Conservation (phyloP, 2,888 invertebrate species). For the Pachliopta kotzebuea region DNA sequence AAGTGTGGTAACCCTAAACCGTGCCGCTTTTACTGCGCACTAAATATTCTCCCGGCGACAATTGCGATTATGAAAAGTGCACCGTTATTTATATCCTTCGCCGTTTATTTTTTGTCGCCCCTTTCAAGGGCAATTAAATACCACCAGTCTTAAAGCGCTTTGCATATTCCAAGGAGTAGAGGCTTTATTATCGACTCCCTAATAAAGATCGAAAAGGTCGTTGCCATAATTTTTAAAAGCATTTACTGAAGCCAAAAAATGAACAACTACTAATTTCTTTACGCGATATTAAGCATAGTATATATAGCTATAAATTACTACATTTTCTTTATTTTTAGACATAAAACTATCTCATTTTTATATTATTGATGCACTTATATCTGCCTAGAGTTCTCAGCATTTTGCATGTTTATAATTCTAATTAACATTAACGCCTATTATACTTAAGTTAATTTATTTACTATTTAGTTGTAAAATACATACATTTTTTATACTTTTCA, state of each 20-base stretch:
- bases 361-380: too few relatives aligned
- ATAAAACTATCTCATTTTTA: too few relatives aligned
- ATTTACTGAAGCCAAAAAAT: not conserved
- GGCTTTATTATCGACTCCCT: constrained; percentile 61
- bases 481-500: too few relatives aligned
- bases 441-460: too few relatives aligned
- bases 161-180: constrained; percentile 65
- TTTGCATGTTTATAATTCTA: too few relatives aligned
- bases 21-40: constrained; percentile 73
- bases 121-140: constrained; percentile 81
- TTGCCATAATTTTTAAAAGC: constrained; percentile 26
- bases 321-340: too few relatives aligned
- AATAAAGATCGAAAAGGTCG: constrained; percentile 73
- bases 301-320: constrained; percentile 34
- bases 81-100: constrained; percentile 75
- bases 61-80: constrained; percentile 81
- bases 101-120: constrained; percentile 78
- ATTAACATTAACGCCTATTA: too few relatives aligned
- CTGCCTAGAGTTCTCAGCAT: too few relatives aligned
- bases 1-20: constrained; percentile 35
- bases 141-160: constrained; percentile 74
- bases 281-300: not conserved
- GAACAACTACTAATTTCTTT: not conserved
- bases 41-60: constrained; percentile 81
- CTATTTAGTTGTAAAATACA: too few relatives aligned